These are phyloP conservation scores for Syritta pipiens DNA, from an alignment of 2,888 invertebrate genomes.

Conservation along the genomic window DNA sequence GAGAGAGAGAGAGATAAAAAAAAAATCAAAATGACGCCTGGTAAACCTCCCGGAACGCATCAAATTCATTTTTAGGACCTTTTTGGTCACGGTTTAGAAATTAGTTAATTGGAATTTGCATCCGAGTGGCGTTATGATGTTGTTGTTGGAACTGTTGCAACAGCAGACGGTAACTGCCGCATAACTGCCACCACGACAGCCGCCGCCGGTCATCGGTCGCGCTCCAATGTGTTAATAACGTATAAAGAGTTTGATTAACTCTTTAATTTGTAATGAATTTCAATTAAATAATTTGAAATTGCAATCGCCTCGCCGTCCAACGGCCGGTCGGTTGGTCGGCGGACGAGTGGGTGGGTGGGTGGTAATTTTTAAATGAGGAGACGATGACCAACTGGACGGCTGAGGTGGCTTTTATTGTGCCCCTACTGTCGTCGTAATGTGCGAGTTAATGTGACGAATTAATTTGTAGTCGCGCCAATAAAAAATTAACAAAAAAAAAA, in stretches of 20 bases:
- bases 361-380: too few species aligned
- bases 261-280: constrained; percentile 68
- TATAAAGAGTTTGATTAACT: constrained; percentile 63
- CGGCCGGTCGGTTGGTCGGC: too few species aligned
- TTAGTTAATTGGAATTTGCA: constrained; percentile 64
- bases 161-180: too few species aligned
- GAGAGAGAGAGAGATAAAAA: neutral
- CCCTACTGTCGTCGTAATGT: neutral
- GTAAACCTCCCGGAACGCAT: constrained; percentile 28
- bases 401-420: neutral
- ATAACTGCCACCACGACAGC: neutral
- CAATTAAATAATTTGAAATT: constrained; percentile 67
- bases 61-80: constrained; percentile 32
- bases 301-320: constrained; percentile 38
- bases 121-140: constrained; percentile 2
- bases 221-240: constrained; percentile 58
- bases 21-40: constrained; percentile 3
- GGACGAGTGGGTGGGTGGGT: neutral
- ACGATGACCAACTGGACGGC: neutral
- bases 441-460: constrained; percentile 33
- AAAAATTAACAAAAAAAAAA: neutral
- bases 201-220: constrained; percentile 19
- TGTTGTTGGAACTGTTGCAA: neutral
- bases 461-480: constrained; percentile 34
- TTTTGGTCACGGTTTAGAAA: constrained; percentile 46